These are phyloP conservation scores for Eumeta japonica DNA, from an alignment of 1,140 invertebrate species.

Conservation along the genomic window DNA sequence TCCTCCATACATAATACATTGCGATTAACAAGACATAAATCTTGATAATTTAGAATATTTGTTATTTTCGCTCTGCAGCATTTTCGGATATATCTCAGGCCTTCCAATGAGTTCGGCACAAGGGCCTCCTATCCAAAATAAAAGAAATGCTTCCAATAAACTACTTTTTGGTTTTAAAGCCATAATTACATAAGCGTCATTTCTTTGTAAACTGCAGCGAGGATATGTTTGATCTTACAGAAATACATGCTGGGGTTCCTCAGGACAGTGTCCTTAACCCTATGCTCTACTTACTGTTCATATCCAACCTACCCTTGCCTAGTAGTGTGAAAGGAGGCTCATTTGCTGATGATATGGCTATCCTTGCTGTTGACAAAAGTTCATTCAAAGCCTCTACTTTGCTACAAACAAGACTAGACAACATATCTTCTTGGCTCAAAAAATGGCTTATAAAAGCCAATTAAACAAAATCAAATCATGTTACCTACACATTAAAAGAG, in stretches of 20 bases:
- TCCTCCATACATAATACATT: too few species aligned
- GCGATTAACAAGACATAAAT: too few species aligned
- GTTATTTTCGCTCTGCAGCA: too few species aligned
- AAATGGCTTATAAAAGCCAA: too few species aligned
- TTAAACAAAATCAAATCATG: too few species aligned
- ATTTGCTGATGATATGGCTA: conserved; percentile 20
- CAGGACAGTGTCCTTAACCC: conserved; percentile 17
- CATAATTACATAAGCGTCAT: not conserved
- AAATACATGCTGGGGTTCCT: conserved; percentile 12
- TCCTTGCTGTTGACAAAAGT: conserved; percentile 9
- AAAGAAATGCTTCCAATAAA: not conserved
- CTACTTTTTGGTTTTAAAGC: too few species aligned
- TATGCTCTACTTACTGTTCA: conserved; percentile 15
- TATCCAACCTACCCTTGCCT: conserved; percentile 12
- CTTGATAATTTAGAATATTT: too few species aligned
- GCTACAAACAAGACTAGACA: conserved; percentile 3
- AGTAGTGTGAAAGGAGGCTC: conserved; percentile 7
- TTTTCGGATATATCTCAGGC: conserved; percentile 2
- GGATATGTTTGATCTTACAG: not conserved
- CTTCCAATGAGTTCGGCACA: too few species aligned
- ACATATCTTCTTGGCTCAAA: too few species aligned
- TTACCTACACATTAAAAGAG: too few species aligned
- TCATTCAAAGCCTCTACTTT: conserved; percentile 7
- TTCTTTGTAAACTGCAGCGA: not conserved
- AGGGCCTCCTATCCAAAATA: too few species aligned